Percentiles rank a stretch among this genome's conserved stretches.
phyloP scores from a whole-genome alignment of 2,797 vertebrate genomes.

The Galaxias olidus region DNA sequence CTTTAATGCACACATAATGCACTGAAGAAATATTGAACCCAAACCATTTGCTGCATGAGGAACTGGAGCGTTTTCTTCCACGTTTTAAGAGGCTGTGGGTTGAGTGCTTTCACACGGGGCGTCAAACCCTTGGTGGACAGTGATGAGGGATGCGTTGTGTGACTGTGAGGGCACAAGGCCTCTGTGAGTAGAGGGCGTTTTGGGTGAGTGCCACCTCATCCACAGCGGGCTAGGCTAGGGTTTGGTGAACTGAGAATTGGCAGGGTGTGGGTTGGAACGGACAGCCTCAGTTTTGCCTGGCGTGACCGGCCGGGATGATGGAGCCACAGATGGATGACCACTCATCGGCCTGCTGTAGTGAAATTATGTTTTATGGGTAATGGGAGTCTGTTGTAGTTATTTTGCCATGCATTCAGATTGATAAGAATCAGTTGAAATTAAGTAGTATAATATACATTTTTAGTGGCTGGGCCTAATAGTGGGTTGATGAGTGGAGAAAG shows the following conservation, averaged over 20 bases:
- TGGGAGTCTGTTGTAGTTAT: too few relatives aligned
- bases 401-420: too few relatives aligned
- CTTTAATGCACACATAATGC: conserved; percentile 41
- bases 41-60: conserved; percentile 43
- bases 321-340: neutral
- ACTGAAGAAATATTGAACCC: conserved; percentile 60
- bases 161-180: neutral
- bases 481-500: conserved; percentile 3
- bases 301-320: neutral
- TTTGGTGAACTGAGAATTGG: neutral
- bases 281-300: neutral
- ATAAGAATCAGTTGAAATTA: too few relatives aligned
- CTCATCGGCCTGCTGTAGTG: too few relatives aligned
- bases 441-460: too few relatives aligned
- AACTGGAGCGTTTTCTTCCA: conserved; percentile 42
- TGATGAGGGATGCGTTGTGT: conserved; percentile 7
- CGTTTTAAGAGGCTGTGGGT: conserved; percentile 40
- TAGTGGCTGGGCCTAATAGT: neutral
- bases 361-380: too few relatives aligned
- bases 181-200: conserved; percentile 3
- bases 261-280: neutral
- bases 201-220: conserved; percentile 29
- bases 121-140: conserved; percentile 6
- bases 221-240: conserved; percentile 1
- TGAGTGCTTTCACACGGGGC: conserved; percentile 27